Base-by-base conservation (phyloP, 37 sponge, comb jelly and placozoan species). In the Corticium candelabrum region DNA sequence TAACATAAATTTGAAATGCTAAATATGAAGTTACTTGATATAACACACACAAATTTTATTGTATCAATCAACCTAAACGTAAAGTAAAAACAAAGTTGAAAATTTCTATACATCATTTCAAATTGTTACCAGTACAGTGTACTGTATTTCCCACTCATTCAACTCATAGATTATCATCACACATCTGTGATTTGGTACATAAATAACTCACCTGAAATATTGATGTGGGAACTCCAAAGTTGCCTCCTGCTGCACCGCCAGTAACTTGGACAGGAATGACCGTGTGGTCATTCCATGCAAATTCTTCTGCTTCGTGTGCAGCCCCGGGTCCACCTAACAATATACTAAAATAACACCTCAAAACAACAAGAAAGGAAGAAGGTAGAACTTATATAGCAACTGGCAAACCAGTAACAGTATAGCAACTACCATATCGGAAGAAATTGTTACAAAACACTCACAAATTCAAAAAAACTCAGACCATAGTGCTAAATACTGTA, bases 221-320 rank as follows among this genome's bases (percentile, higher is more conserved):
- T 7, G 40, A 32, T 35, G 34, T 27, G 1, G 94, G 94, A 0
- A 85, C 79, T 11, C 79, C 76, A 40, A 93, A 93, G 3, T 35
- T 30, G 27, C 94, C 94, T 3, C 83, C 81, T 11, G 94, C 94
- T 5, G 94, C 94, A 40, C 94, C 94, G 15, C 94, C 90, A 3
- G 94, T 93, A 31, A 82, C 83, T 3, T 67, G 77, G 1, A 93
- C 67, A 1, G 94, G 94, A 30, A 93, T 76, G 35, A 93, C 88
- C 2, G 36, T 3, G 15, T 83, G 77, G 27, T 84, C 90, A 77
- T 89, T 93, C 94, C 94, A 93, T 32, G 73, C 37, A 56, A 89
- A 89, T 79, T 89, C 89, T 40, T 93, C 88, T 33, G 84, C 90
- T 62, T 93, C 94, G 76, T 89, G 89, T 30, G 94, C 90, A 32